A percentile compares a stretch with the other conserved stretches of the same genome.
Evolutionary conservation across 2,113 vertebrate species (phyloP).

Genomic region (Paraplagusia blochii): DNA sequence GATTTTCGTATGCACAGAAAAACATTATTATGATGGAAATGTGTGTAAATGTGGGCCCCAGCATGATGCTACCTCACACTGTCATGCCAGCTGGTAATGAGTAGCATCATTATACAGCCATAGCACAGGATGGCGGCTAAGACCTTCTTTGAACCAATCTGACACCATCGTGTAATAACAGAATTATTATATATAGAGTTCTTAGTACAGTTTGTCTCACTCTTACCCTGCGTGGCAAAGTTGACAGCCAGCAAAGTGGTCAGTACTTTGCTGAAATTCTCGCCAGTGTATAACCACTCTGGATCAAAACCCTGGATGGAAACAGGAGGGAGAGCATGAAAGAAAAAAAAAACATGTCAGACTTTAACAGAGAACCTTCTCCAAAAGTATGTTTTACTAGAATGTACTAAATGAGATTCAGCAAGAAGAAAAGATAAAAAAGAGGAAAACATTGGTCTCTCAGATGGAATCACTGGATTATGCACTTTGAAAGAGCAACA

Average conservation of each 20-base stretch:
- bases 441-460: too few relatives aligned
- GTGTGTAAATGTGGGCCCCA: constrained; percentile 52
- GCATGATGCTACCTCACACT: constrained; percentile 55
- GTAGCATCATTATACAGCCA: constrained; percentile 26
- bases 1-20: constrained; percentile 20
- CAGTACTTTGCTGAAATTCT: constrained; percentile 87
- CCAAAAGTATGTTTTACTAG: not conserved
- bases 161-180: too few relatives aligned
- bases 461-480: constrained; percentile 8
- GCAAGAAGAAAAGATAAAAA: constrained; percentile 4
- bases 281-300: constrained; percentile 86
- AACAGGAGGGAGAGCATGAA: constrained; percentile 25
- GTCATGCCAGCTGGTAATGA: constrained; percentile 52
- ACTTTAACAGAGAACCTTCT: not conserved
- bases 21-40: too few relatives aligned
- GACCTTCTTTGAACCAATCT: not conserved
- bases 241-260: constrained; percentile 86
- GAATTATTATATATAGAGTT: not conserved
- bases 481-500: too few relatives aligned
- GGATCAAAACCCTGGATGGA: constrained; percentile 86
- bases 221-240: constrained; percentile 93
- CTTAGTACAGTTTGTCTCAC: not conserved
- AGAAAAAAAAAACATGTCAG: constrained; percentile 16
- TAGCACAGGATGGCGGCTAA: not conserved
- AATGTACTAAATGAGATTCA: not conserved